phyloP scores from a whole-genome alignment of 1,140 invertebrate species.

The Alviniconcha marisindica region DNA sequence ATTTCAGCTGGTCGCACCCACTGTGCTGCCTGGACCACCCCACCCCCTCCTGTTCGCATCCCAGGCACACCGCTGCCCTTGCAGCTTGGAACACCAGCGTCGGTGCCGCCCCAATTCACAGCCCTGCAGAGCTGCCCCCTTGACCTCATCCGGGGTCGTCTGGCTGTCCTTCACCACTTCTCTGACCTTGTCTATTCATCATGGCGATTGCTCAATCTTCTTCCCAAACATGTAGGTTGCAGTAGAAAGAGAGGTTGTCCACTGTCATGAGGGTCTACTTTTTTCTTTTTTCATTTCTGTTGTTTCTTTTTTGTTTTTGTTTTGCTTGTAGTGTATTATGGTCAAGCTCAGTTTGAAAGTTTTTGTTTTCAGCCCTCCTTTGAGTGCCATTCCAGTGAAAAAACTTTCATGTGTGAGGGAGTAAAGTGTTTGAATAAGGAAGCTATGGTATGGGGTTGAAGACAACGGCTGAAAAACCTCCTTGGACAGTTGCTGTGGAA shows the following conservation, averaged over 20 bases:
- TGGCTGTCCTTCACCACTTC: conserved; percentile 81
- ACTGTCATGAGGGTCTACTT: too few relatives aligned
- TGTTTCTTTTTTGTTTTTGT: too few relatives aligned
- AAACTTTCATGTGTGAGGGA: too few relatives aligned
- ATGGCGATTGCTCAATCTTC: conserved; percentile 81
- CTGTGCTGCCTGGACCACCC: conserved; percentile 82
- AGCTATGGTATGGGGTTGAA: too few relatives aligned
- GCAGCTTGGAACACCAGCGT: conserved; percentile 78
- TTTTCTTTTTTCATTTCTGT: too few relatives aligned
- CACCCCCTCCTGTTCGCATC: conserved; percentile 75
- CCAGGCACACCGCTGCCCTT: conserved; percentile 77
- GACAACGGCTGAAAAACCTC: too few relatives aligned
- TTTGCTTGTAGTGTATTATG: too few relatives aligned
- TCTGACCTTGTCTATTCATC: conserved; percentile 82
- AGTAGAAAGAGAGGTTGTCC: too few relatives aligned
- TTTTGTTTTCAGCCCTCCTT: too few relatives aligned
- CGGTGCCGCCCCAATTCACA: conserved; percentile 80
- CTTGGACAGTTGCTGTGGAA: too few relatives aligned
- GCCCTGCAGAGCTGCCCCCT: conserved; percentile 78
- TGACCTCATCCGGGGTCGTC: conserved; percentile 78
- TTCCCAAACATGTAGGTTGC: conserved; percentile 55
- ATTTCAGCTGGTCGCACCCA: conserved; percentile 82
- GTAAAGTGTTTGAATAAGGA: too few relatives aligned
- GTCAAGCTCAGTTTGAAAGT: background rate
- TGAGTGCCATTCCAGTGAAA: too few relatives aligned